Evolutionary conservation across 2,797 vertebrate genomes (phyloP).

Genomic region (Setipinna tenuifilis): DNA sequence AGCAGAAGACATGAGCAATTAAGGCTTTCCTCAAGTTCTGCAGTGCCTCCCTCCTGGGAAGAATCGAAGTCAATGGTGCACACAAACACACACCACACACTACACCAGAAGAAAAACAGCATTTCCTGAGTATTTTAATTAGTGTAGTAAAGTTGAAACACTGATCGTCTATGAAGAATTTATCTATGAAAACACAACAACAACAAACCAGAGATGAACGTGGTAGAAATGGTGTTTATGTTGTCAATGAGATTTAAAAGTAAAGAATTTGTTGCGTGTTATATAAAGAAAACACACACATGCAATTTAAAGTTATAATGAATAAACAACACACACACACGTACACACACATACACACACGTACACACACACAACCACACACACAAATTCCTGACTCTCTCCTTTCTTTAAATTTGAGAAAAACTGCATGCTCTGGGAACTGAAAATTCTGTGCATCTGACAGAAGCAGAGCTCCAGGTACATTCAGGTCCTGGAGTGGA

Average conservation of each 20-base stretch:
- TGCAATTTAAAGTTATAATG: background rate
- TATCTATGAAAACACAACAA: slow-evolving; percentile 31
- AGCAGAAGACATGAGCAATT: slow-evolving; percentile 51
- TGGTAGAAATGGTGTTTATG: background rate
- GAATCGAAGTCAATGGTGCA: slow-evolving; percentile 30
- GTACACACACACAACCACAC: no score
- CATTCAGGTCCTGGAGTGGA: background rate
- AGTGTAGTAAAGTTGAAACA: background rate
- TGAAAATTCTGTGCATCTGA: background rate
- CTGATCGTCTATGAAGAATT: slow-evolving; percentile 55
- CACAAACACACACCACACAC: slow-evolving; percentile 33
- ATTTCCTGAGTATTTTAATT: background rate
- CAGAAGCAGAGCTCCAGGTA: background rate
- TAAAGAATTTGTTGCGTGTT: background rate
- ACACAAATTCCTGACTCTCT: background rate
- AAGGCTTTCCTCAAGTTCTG: slow-evolving; percentile 50
- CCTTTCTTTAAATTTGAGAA: background rate
- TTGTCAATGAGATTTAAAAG: background rate
- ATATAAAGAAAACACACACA: background rate
- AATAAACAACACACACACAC: background rate
- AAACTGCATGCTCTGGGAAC: no score
- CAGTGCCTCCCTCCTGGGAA: slow-evolving; percentile 43
- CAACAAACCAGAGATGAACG: background rate
- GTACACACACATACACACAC: no score
- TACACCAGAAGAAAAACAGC: slow-evolving; percentile 39